Evolutionary conservation across 2,888 invertebrate genomes (phyloP).

Genomic region (Hydriomena furcata): DNA sequence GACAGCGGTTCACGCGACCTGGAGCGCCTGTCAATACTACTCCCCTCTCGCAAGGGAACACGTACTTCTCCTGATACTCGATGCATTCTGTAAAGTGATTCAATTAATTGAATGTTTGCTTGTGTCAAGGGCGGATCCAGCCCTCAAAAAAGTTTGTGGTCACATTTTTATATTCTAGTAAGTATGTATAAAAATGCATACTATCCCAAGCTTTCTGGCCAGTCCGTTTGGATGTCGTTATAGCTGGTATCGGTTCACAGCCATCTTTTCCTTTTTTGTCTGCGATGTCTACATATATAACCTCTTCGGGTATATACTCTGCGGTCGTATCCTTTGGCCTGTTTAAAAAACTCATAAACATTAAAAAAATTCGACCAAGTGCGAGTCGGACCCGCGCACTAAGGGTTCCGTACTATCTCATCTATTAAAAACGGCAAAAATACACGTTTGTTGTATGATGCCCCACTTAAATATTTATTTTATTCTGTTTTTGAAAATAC

Average conservation of each 20-base stretch:
- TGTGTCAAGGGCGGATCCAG: too few species aligned
- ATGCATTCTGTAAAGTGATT: conserved; percentile 48
- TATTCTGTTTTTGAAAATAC: too few species aligned
- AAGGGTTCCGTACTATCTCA: too few species aligned
- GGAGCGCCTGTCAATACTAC: conserved; percentile 37
- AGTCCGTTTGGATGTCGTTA: not conserved
- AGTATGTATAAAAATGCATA: not conserved
- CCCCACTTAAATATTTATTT: too few species aligned
- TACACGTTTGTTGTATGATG: too few species aligned
- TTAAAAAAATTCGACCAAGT: too few species aligned
- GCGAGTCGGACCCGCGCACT: too few species aligned
- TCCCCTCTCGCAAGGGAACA: conserved; percentile 51
- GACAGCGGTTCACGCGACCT: conserved; percentile 44
- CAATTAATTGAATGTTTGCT: too few species aligned
- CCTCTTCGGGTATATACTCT: not conserved
- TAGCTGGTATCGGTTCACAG: not conserved
- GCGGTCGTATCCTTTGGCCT: not conserved
- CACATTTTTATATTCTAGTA: too few species aligned
- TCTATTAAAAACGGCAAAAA: too few species aligned
- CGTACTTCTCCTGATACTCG: conserved; percentile 54
- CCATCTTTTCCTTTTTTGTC: not conserved
- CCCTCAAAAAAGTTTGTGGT: too few species aligned
- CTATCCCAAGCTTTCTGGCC: conserved; percentile 14
- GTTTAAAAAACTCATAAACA: not conserved
- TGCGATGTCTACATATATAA: not conserved